A percentile compares a stretch with the other conserved stretches of the same genome.
Conservation (phyloP, 92 coral and sea anemone species). For the Micromussa lordhowensis region DNA sequence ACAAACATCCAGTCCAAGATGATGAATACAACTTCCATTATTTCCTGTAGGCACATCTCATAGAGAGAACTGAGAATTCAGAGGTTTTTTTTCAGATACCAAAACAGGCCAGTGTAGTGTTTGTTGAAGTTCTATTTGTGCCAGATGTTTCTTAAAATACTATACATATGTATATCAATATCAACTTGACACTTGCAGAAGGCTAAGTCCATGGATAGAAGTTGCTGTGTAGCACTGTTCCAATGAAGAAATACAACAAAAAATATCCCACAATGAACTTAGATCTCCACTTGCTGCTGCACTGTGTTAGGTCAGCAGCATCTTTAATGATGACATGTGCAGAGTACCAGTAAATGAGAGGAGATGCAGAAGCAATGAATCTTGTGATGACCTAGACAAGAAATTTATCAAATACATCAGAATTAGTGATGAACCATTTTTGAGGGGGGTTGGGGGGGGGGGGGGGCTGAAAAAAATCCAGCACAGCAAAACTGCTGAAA, state of each 20-base stretch:
- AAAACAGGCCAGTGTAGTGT: too few relatives aligned
- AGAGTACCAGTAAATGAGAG: conserved; percentile 89
- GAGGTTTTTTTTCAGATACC: too few relatives aligned
- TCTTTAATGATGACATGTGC: conserved; percentile 63
- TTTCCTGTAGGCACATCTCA: too few relatives aligned
- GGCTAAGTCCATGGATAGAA: conserved; percentile 94
- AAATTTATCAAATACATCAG: not conserved
- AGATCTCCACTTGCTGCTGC: conserved; percentile 30
- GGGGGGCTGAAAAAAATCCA: too few relatives aligned
- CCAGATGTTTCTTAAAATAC: too few relatives aligned
- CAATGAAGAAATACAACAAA: conserved; percentile 77
- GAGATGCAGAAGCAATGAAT: conserved; percentile 86
- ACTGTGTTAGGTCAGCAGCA: conserved; percentile 6
- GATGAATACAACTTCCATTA: too few relatives aligned
- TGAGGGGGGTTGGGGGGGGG: too few relatives aligned
- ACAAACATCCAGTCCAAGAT: too few relatives aligned
- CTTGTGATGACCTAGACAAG: conserved; percentile 84
- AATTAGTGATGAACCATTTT: not conserved
- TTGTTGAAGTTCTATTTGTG: too few relatives aligned
- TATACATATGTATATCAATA: too few relatives aligned
- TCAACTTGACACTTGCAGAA: not conserved
- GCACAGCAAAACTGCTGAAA: too few relatives aligned
- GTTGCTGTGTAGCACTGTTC: conserved; percentile 89
- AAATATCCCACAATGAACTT: conserved; percentile 72
- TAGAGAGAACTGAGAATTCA: too few relatives aligned